Base-by-base conservation (phyloP, 2,797 vertebrate species). In the Ataeniobius toweri region DNA sequence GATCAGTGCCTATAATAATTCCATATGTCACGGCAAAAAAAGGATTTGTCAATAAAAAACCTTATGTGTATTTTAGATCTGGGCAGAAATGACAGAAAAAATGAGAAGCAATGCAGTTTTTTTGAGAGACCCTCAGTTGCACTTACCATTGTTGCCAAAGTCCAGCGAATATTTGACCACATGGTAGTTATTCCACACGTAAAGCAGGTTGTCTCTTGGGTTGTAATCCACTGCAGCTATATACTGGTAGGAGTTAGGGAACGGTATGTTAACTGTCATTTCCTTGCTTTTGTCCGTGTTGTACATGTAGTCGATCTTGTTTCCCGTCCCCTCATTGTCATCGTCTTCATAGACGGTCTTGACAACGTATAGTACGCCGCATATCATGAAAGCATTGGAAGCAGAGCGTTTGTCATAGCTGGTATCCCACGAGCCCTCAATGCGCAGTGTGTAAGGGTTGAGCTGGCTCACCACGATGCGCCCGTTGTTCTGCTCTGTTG, bases 181-280 rank as follows among this genome's bases (percentile, higher is more conserved):
- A 0, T 99, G 98, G 86, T 98, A 99, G 93, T 99, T 99, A 95
- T 99, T 99, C 98, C 98, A 99, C 20, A 99, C 97, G 0, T 99
- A 99, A 20, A 99, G 96, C 68, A 99, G 96, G 92, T 99, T 99
- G 96, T 99, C 98, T 84, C 98, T 93, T 13, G 98, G 98, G 91
- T 99, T 99, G 94, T 99, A 99, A 97, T 99, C 98, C 97, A 99
- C 98, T 78, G 98, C 98, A 55, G 98, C 97, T 65, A 99, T 98
- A 92, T 99, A 99, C 91, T 99, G 98, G 93, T 99, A 99, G 26
- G 98, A 99, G 84, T 99, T 99, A 39, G 98, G 98, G 87, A 99
- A 99, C 0, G 97, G 96, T 61, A 99, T 96, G 90, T 97, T 97
- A 61, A 98, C 94, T 75, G 95, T 91, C 65, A 96, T 97, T 91